Evolutionary conservation across 2,113 vertebrate genomes (phyloP).

Genomic region (Elachura formosa): DNA sequence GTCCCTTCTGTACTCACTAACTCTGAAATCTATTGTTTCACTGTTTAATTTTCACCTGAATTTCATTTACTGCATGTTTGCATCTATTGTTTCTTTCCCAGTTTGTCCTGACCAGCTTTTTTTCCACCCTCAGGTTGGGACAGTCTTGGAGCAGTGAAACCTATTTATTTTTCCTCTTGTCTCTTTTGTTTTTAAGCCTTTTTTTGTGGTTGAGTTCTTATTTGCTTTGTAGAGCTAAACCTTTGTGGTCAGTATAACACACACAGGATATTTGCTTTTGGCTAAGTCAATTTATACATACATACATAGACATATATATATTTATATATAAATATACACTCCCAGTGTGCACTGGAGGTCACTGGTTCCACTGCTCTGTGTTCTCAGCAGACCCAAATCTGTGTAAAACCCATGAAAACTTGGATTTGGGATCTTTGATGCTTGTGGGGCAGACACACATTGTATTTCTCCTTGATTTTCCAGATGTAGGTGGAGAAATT

Average conservation of each 20-base stretch:
- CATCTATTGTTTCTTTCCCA: neutral
- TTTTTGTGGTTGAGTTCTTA: neutral
- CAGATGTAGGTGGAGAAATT: neutral
- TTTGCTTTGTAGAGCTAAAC: neutral
- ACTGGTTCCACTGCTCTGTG: neutral
- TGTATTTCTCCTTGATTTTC: neutral
- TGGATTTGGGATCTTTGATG: neutral
- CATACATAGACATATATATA: fast-evolving
- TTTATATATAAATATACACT: fast-evolving
- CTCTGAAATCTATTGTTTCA: neutral
- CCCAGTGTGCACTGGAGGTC: neutral
- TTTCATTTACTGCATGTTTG: neutral
- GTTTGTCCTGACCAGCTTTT: neutral
- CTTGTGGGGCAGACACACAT: neutral
- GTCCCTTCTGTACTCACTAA: neutral
- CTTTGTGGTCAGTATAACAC: neutral
- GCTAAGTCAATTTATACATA: fast-evolving
- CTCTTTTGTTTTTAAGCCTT: neutral
- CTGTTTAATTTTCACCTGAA: neutral
- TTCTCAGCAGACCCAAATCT: neutral
- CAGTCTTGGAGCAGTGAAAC: neutral
- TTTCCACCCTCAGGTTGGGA: neutral
- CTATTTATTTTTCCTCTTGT: fast-evolving
- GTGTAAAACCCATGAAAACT: neutral
- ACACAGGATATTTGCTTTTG: neutral